A percentile compares a stretch with the other conserved stretches of the same genome.
These are phyloP conservation scores for Coptodon bakossiorum DNA, from an alignment of 2,113 vertebrate genomes.

Conservation along the genomic window DNA sequence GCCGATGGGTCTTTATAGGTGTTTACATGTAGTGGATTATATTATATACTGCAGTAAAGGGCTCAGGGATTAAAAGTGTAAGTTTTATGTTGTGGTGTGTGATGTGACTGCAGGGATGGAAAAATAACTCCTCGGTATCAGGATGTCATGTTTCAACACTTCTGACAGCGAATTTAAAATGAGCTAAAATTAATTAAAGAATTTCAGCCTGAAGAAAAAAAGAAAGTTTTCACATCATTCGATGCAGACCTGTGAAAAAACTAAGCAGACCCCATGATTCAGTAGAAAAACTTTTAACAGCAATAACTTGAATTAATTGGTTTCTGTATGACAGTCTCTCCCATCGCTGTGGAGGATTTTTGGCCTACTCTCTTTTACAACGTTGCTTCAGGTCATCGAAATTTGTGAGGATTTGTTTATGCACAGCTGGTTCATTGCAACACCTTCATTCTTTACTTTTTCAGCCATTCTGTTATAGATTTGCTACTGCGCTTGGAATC, in stretches of 20 bases:
- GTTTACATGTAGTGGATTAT: not conserved
- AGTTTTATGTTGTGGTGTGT: not conserved
- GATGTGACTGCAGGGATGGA: not conserved
- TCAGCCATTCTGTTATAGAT: not conserved
- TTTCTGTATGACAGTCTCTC: not conserved
- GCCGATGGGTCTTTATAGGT: not conserved
- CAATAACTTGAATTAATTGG: not conserved
- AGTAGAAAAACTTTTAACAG: not conserved
- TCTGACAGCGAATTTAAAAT: not conserved
- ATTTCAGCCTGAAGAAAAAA: not conserved
- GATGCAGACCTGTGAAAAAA: not conserved
- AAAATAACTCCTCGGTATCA: not conserved
- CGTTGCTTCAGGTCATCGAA: not conserved
- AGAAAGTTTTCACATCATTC: not conserved
- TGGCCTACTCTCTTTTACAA: not conserved
- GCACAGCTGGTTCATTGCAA: not conserved
- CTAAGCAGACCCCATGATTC: not conserved
- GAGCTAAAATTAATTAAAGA: not conserved
- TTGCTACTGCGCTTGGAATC: not conserved
- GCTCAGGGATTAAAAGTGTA: not conserved
- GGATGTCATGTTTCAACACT: not conserved
- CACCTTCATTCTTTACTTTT: not conserved
- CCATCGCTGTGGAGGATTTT: not conserved
- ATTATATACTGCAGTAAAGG: not conserved
- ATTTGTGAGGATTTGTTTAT: not conserved